Evolutionary conservation across 2,113 vertebrate species (phyloP), one percentile per base, ranked within the genome.

Genomic region (Cryptotis parvus): DNA sequence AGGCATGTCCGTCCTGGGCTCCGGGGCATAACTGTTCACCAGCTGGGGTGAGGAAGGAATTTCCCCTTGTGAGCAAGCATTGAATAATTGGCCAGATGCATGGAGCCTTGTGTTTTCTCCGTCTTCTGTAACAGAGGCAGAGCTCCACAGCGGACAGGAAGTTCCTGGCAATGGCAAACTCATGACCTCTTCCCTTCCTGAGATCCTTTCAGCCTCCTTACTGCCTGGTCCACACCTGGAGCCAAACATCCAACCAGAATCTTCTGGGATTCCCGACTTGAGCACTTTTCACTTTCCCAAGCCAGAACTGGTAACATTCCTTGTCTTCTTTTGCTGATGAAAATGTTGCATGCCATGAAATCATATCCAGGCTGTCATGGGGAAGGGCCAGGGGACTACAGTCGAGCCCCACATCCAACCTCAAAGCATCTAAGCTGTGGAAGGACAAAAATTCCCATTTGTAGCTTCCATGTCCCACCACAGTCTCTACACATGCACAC

Each of bases 1-100:
- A 95, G 92, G 91, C 94, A 83, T 68, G 96, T 95, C 92, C 37
- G 43, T 94, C 91, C 92, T 33, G 87, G 65, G 90, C 94, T 93
- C 77, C 84, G 1, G 93, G 96, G 95, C 91, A 93, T 92, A 95
- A 79, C 95, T 95, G 95, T 80, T 94, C 82, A 83, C 74, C 91
- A 91, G 91, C 84, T 92, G 93, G 92, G 65, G 85, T 82, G 77
- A 75, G 43, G 90, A 72, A 94, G 88, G 94, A 96, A 94, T 91
- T 90, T 37, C 74, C 77, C 88, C 79, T 79, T 35, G 65, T 43
- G 37, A 73, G 43, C 31, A 35, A 90, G 35, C 68, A 10, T 41
- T 61, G 79, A 52, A 73, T 90, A 95, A 94, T 87, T 93, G 90
- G 63, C 87, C 94, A 94, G 95, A 92, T 35, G 63, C 80, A 79